phyloP scores from a whole-genome alignment of 2,888 invertebrate genomes.

The Apoda limacodes region DNA sequence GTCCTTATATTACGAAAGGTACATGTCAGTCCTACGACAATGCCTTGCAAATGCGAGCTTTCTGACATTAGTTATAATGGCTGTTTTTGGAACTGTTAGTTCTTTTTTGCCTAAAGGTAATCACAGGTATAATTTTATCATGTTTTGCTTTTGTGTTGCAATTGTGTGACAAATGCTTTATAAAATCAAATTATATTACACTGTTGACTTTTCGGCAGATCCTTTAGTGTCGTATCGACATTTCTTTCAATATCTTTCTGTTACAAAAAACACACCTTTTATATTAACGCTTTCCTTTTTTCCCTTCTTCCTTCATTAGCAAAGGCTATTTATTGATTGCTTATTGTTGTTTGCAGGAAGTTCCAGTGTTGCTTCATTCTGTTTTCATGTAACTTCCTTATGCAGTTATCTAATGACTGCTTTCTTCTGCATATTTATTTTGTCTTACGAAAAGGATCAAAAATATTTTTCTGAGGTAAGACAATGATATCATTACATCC shows the following conservation, averaged over 20 bases:
- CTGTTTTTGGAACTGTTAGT: slow-evolving; percentile 51
- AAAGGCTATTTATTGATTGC: no score
- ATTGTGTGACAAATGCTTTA: slow-evolving; percentile 1
- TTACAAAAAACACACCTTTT: no score
- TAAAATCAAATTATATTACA: background rate
- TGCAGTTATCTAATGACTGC: slow-evolving; percentile 52
- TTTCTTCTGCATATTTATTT: slow-evolving; percentile 54
- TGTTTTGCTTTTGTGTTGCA: background rate
- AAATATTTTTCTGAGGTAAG: slow-evolving; percentile 56
- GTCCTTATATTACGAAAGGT: slow-evolving; percentile 55
- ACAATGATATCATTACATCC: no score
- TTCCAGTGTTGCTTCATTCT: slow-evolving; percentile 42
- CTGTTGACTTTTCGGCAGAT: no score
- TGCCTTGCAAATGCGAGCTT: slow-evolving; percentile 60
- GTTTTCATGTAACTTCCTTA: slow-evolving; percentile 44
- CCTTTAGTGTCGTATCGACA: slow-evolving; percentile 1
- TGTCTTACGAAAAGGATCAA: slow-evolving; percentile 58
- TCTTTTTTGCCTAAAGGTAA: slow-evolving; percentile 54
- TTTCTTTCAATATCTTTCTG: no score
- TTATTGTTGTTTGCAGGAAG: slow-evolving; percentile 48
- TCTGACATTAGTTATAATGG: slow-evolving; percentile 51
- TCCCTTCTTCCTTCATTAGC: no score
- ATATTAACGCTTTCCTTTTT: no score
- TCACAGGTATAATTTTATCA: slow-evolving; percentile 11
- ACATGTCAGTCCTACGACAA: slow-evolving; percentile 50